These are phyloP conservation scores for Microcaecilia unicolor DNA, from an alignment of 2,797 vertebrate species.

Conservation along the genomic window DNA sequence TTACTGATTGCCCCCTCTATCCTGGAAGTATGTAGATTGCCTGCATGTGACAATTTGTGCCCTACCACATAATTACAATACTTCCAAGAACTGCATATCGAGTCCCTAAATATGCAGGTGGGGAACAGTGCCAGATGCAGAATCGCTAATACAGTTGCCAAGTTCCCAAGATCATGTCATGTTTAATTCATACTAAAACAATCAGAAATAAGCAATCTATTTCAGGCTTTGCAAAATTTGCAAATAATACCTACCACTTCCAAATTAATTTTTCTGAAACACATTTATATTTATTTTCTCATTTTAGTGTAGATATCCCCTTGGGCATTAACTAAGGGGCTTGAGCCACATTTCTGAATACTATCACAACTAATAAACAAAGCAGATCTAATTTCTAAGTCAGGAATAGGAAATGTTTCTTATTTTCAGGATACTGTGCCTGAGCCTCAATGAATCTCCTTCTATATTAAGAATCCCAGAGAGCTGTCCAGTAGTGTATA, in stretches of 20 bases:
- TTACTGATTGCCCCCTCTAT: background rate
- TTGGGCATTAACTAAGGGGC: background rate
- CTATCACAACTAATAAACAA: conserved; percentile 7
- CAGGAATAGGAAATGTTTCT: no score
- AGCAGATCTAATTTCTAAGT: no score
- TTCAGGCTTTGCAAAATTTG: conserved; percentile 11
- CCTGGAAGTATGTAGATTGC: background rate
- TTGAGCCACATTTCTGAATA: conserved; percentile 6
- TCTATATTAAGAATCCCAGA: no score
- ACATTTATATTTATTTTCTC: no score
- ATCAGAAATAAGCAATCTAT: conserved; percentile 1
- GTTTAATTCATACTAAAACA: conserved; percentile 14
- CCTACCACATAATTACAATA: background rate
- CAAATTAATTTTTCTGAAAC: no score
- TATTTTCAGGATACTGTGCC: no score
- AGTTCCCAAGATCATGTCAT: conserved; percentile 5
- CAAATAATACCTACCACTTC: no score
- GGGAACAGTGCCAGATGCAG: background rate
- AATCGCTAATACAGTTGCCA: background rate
- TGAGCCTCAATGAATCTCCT: no score
- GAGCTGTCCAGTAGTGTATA: no score
- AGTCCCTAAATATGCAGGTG: conserved; percentile 1
- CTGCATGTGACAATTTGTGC: background rate
- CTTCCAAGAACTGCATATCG: background rate
- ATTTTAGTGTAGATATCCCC: background rate